These are phyloP conservation scores for Elephantulus edwardii DNA, from an alignment of 2,113 vertebrate species.

Conservation along the genomic window DNA sequence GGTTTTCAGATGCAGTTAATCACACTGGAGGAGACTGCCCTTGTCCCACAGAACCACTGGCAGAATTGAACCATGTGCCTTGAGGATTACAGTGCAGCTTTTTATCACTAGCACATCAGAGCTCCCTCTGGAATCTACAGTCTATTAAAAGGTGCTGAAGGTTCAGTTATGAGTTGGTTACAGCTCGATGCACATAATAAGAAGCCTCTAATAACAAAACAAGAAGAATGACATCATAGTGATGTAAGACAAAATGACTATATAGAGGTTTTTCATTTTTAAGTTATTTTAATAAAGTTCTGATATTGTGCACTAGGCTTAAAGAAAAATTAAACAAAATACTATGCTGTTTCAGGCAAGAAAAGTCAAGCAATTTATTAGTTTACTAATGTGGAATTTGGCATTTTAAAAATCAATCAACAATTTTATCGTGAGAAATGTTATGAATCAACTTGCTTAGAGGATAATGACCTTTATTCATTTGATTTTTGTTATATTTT, in stretches of 20 bases:
- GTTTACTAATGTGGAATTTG: slow-evolving; percentile 5
- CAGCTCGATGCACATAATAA: no score
- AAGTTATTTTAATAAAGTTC: neutral
- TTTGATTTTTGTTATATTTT: slow-evolving; percentile 25
- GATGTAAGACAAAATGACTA: neutral
- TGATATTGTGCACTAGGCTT: neutral
- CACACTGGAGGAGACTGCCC: no score
- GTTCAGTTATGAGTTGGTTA: no score
- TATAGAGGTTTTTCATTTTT: neutral
- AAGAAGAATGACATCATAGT: no score
- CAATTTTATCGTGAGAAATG: neutral
- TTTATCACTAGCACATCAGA: no score
- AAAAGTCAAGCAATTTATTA: neutral
- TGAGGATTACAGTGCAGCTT: no score
- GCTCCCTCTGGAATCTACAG: no score
- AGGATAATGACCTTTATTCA: neutral
- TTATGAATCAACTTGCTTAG: neutral
- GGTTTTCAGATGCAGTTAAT: no score
- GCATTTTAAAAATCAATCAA: neutral
- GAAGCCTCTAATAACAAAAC: no score
- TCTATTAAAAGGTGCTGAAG: no score
- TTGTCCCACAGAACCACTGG: no score
- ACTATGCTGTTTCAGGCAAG: neutral
- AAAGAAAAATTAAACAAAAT: neutral
- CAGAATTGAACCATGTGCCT: no score